A percentile compares a stretch with the other conserved stretches of the same genome.
Conservation (phyloP, 1,140 invertebrate species). For the Hypsibius dujardini region DNA sequence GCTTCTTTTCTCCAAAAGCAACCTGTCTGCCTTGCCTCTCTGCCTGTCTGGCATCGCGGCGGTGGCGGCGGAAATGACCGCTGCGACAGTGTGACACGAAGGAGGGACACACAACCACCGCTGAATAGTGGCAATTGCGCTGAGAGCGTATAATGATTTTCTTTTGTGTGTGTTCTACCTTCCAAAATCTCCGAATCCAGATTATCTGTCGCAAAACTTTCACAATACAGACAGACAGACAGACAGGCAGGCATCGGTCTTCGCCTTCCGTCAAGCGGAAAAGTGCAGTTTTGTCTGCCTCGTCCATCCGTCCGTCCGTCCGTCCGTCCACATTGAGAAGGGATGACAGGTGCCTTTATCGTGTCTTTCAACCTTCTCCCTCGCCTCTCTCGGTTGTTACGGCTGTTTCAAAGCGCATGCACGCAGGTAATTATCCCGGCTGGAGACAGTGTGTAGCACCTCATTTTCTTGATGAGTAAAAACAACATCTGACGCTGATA, state of each 20-base stretch:
- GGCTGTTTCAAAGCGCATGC: no score
- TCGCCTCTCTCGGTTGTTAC: no score
- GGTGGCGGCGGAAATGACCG: no score
- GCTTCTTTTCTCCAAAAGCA: no score
- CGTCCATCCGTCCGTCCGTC: no score
- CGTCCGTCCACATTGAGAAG: no score
- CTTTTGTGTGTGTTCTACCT: not conserved
- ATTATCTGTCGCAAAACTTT: not conserved
- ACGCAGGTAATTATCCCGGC: conserved; percentile 4
- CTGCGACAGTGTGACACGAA: no score
- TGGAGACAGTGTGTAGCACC: conserved; percentile 4
- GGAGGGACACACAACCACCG: not conserved
- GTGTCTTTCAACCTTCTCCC: no score
- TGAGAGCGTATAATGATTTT: conserved; percentile 6
- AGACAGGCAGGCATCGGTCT: no score
- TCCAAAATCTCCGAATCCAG: not conserved
- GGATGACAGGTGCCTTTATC: not conserved
- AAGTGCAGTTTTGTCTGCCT: not conserved
- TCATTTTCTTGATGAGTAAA: conserved; percentile 11
- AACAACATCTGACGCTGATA: not conserved
- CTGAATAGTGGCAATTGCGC: not conserved
- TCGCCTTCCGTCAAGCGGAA: not conserved
- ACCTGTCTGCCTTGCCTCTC: no score
- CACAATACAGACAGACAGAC: no score
- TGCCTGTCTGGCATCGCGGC: no score